A percentile compares a stretch with the other conserved stretches of the same genome.
These are phyloP conservation scores for Ladona fulva DNA, from an alignment of 1,140 invertebrate genomes.

Conservation along the genomic window DNA sequence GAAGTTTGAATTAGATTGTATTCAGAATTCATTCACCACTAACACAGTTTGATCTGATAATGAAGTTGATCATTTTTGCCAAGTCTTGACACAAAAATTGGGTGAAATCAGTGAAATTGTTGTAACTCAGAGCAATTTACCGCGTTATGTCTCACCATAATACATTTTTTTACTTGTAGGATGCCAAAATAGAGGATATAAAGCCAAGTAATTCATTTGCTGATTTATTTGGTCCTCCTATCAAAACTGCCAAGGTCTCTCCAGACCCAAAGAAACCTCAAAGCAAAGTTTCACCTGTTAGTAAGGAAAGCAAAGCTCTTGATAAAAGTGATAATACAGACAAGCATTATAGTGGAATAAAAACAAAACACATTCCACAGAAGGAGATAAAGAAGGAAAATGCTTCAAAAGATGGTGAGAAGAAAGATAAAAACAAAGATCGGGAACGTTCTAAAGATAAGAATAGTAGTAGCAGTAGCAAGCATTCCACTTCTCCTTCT, in stretches of 20 bases:
- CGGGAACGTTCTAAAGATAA: constrained; percentile 38
- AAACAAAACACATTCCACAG: constrained; percentile 18
- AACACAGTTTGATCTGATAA: too few species aligned
- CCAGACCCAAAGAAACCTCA: constrained; percentile 46
- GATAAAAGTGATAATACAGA: constrained; percentile 13
- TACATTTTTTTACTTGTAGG: not conserved
- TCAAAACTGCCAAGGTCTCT: constrained; percentile 55
- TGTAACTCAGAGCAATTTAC: too few species aligned
- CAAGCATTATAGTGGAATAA: not conserved
- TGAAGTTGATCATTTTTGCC: too few species aligned
- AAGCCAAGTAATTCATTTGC: constrained; percentile 58
- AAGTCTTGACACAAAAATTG: too few species aligned
- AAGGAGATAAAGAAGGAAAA: constrained; percentile 42
- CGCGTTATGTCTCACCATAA: too few species aligned
- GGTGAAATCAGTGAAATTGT: too few species aligned
- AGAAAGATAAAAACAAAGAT: constrained; percentile 31
- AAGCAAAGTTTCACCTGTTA: constrained; percentile 37
- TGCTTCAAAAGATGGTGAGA: constrained; percentile 39
- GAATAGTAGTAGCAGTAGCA: constrained; percentile 24
- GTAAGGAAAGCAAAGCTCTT: constrained; percentile 22
- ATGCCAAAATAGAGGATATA: constrained; percentile 41
- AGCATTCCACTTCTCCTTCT: constrained; percentile 32
- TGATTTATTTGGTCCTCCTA: constrained; percentile 68
- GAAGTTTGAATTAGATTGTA: too few species aligned
- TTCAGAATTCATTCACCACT: too few species aligned